phyloP scores from a whole-genome alignment of 1,140 invertebrate genomes.

The Drosophila parabipectinata region DNA sequence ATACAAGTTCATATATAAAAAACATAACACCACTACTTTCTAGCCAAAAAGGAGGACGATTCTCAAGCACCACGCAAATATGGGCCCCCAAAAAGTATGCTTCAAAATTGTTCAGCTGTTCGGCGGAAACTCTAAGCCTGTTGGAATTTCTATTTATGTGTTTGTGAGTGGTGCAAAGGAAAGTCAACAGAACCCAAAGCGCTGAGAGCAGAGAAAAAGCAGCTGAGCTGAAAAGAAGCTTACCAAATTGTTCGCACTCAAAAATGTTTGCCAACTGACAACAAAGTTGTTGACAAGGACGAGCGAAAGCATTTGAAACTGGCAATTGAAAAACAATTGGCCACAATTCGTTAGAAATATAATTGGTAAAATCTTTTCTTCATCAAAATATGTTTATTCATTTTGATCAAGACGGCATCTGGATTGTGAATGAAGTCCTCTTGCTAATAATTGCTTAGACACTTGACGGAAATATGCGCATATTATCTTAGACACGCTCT shows the following conservation, averaged over 20 bases:
- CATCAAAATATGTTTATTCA: background rate
- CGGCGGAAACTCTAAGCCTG: conserved; percentile 49
- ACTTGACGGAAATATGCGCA: background rate
- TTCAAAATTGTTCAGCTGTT: conserved; percentile 46
- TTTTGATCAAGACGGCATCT: no score
- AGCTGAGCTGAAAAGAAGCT: conserved; percentile 48
- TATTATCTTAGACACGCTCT: conserved; percentile 2
- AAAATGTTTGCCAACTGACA: conserved; percentile 52
- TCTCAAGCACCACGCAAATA: conserved; percentile 23
- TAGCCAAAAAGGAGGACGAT: background rate
- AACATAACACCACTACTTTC: no score
- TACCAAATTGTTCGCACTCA: conserved; percentile 41
- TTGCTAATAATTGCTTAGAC: background rate
- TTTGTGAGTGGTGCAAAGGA: conserved; percentile 15
- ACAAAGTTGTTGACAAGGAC: conserved; percentile 30
- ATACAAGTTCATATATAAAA: no score
- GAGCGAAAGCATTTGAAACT: conserved; percentile 18
- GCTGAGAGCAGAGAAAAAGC: conserved; percentile 9
- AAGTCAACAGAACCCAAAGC: conserved; percentile 23
- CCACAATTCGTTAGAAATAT: conserved; percentile 4
- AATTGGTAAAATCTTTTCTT: conserved; percentile 1
- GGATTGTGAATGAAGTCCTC: background rate
- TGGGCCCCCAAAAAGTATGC: conserved; percentile 42
- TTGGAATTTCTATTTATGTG: conserved; percentile 36
- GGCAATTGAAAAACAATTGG: conserved; percentile 45